phyloP scores from a whole-genome alignment of 2,888 invertebrate species.

The Deladenus siricidicola region DNA sequence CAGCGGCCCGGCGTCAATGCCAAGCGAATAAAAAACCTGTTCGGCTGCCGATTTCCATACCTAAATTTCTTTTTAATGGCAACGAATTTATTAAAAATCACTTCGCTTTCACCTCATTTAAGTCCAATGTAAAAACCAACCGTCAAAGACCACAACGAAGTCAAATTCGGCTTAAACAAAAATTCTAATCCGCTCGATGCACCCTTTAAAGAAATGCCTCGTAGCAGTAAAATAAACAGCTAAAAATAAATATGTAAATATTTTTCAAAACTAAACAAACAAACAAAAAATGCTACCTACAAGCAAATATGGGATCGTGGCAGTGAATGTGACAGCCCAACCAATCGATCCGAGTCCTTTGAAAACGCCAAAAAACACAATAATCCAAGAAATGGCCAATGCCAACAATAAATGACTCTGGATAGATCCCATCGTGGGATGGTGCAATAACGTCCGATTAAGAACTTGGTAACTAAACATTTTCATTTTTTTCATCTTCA shows the following conservation, averaged over 20 bases:
- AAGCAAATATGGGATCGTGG: constrained; percentile 47
- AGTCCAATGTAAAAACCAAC: no score
- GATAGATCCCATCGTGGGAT: constrained; percentile 20
- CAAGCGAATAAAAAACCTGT: constrained; percentile 56
- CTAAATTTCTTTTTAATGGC: no score
- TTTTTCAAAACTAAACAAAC: no score
- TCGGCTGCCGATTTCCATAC: constrained; percentile 56
- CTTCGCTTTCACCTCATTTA: no score
- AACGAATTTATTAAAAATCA: no score
- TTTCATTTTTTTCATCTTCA: neutral
- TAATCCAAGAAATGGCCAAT: constrained; percentile 62
- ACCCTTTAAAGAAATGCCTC: constrained; percentile 46
- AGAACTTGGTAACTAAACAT: constrained; percentile 39
- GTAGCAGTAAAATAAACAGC: constrained; percentile 45
- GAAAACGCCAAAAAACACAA: constrained; percentile 93
- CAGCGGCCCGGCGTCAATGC: constrained; percentile 52
- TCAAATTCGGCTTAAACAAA: constrained; percentile 21
- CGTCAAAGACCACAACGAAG: constrained; percentile 31
- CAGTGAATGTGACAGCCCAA: constrained; percentile 45
- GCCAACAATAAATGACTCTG: constrained; percentile 57
- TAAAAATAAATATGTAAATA: constrained; percentile 17
- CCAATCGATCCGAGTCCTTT: constrained; percentile 59
- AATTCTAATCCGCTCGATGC: constrained; percentile 22
- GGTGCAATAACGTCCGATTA: constrained; percentile 29
- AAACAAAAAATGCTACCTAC: constrained; percentile 19